Evolutionary conservation across 1,140 invertebrate species (phyloP).

Genomic region (Oncopodura yosiiana): DNA sequence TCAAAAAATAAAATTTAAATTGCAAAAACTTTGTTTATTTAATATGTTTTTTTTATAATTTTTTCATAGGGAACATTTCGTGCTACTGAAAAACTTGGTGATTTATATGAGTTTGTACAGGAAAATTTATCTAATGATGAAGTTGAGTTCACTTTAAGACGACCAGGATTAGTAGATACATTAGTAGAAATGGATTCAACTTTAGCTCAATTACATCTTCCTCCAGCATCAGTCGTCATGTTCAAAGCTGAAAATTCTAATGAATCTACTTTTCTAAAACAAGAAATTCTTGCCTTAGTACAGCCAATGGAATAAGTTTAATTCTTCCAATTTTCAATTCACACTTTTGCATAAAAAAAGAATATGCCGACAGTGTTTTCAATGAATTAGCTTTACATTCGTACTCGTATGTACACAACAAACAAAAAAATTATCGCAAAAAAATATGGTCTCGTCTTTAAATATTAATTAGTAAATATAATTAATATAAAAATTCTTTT

Average conservation of each 20-base stretch:
- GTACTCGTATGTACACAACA: too few species aligned
- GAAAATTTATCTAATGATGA: slow-evolving; percentile 57
- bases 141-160: slow-evolving; percentile 54
- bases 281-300: slow-evolving; percentile 60
- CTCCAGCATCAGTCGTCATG: slow-evolving; percentile 61
- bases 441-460: too few species aligned
- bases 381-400: too few species aligned
- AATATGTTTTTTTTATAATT: slow-evolving; percentile 6
- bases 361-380: slow-evolving; percentile 91
- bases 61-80: slow-evolving; percentile 64
- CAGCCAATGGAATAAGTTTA: slow-evolving; percentile 43
- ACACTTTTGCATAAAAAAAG: slow-evolving; percentile 50
- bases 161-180: slow-evolving; percentile 53
- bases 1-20: not conserved
- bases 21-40: not conserved
- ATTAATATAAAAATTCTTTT: too few species aligned
- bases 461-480: too few species aligned
- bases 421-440: too few species aligned
- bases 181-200: slow-evolving; percentile 51
- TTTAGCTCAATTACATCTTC: slow-evolving; percentile 57
- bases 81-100: slow-evolving; percentile 60
- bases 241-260: slow-evolving; percentile 54
- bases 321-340: not conserved
- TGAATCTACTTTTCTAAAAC: slow-evolving; percentile 55
- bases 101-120: slow-evolving; percentile 60